A percentile compares a stretch with the other conserved stretches of the same genome.
Evolutionary conservation across 2,113 vertebrate genomes (phyloP).

Genomic region (Cettia cetti): DNA sequence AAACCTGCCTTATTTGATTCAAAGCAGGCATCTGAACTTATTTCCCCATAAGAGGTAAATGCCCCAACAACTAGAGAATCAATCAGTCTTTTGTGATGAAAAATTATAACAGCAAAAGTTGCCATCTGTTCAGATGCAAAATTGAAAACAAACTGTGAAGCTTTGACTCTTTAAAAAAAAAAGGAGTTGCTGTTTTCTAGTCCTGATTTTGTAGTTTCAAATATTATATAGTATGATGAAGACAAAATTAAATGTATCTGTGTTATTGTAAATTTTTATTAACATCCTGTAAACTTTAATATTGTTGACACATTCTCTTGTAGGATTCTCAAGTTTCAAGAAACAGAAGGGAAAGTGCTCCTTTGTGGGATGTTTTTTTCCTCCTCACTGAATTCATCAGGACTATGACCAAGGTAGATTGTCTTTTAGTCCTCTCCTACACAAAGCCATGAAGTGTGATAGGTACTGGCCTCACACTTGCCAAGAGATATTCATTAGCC

Average conservation of each 20-base stretch:
- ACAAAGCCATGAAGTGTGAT: not conserved
- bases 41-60: not conserved
- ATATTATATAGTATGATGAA: not conserved
- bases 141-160: slow-evolving; percentile 25
- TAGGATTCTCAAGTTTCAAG: not conserved
- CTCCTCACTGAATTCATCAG: not conserved
- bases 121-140: slow-evolving; percentile 33
- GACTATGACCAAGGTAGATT: not conserved
- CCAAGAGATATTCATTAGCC: not conserved
- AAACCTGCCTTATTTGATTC: not conserved
- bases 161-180: not conserved
- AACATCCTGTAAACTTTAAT: not conserved
- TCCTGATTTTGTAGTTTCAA: not conserved
- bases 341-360: not conserved
- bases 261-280: not conserved
- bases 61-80: not conserved
- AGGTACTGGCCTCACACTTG: not conserved
- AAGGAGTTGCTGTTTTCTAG: not conserved
- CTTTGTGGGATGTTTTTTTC: not conserved
- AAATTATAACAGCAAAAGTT: not conserved
- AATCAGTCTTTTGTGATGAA: slow-evolving; percentile 24
- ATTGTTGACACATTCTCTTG: not conserved
- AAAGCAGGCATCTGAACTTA: slow-evolving; percentile 14
- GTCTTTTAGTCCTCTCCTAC: not conserved
- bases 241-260: not conserved